A percentile compares a stretch with the other conserved stretches of the same genome.
These are phyloP conservation scores for Steromphala cineraria DNA, from an alignment of 2,888 invertebrate genomes.

Conservation along the genomic window DNA sequence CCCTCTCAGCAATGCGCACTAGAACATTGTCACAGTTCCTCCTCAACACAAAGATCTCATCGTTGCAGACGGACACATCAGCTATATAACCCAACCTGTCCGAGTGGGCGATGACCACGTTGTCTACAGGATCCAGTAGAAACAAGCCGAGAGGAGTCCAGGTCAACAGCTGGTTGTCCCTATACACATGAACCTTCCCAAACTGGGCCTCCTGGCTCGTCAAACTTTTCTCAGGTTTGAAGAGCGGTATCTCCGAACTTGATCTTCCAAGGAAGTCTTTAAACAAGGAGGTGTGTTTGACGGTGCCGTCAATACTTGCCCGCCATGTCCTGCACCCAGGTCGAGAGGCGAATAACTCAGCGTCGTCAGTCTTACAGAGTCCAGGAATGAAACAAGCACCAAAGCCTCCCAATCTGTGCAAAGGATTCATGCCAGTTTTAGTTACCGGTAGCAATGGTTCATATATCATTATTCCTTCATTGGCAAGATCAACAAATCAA, in stretches of 20 bases:
- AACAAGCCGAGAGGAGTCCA: constrained; percentile 84
- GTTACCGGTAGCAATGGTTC: too few relatives aligned
- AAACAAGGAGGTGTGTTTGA: constrained; percentile 89
- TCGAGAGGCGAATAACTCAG: constrained; percentile 85
- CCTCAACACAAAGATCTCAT: constrained; percentile 84
- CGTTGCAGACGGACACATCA: constrained; percentile 72
- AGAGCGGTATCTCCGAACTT: constrained; percentile 49
- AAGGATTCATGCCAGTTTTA: background rate
- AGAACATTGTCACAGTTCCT: constrained; percentile 79
- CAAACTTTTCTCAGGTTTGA: constrained; percentile 28
- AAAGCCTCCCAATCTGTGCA: constrained; percentile 80
- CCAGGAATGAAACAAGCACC: constrained; percentile 80
- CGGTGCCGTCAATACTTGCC: constrained; percentile 84
- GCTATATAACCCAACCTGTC: constrained; percentile 78
- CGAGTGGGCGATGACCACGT: constrained; percentile 82
- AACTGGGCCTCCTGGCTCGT: constrained; percentile 77
- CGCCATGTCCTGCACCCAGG: constrained; percentile 91
- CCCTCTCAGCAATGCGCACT: constrained; percentile 85
- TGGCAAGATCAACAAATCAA: too few relatives aligned
- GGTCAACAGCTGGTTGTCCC: constrained; percentile 84
- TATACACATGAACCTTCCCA: constrained; percentile 82
- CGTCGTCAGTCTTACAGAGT: constrained; percentile 77
- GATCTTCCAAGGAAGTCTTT: constrained; percentile 78
- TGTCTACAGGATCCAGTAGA: constrained; percentile 83
- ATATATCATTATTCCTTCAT: too few relatives aligned